These are phyloP conservation scores for Zeus faber DNA, from an alignment of 2,113 vertebrate species.

Conservation along the genomic window DNA sequence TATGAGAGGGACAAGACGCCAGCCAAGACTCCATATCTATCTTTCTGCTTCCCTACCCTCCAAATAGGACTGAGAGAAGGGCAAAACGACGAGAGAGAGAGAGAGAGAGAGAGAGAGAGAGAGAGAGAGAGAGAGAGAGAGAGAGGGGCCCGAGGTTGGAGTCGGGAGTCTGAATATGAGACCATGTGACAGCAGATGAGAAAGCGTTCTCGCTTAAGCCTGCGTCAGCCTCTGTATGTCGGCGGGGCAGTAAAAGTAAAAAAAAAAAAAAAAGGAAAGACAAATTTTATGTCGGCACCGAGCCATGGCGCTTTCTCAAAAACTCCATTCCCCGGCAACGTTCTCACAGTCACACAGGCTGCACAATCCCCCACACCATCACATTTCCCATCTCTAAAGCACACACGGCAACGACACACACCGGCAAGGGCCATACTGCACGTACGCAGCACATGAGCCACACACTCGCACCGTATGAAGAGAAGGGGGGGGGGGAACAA, in stretches of 20 bases:
- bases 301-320: too few relatives aligned
- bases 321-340: background rate
- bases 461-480: background rate
- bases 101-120: too few relatives aligned
- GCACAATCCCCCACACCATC: too few relatives aligned
- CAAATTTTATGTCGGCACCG: too few relatives aligned
- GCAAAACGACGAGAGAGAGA: too few relatives aligned
- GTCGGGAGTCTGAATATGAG: background rate
- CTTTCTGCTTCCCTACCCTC: background rate
- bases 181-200: background rate
- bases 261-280: too few relatives aligned
- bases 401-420: background rate
- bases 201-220: background rate
- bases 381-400: too few relatives aligned
- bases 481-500: background rate
- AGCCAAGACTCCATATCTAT: background rate
- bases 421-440: background rate
- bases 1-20: background rate
- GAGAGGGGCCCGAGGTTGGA: background rate
- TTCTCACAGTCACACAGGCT: background rate
- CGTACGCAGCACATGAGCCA: background rate
- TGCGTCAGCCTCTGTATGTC: slow-evolving; percentile 2
- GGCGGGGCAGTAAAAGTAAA: slow-evolving; percentile 2
- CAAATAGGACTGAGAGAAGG: background rate
- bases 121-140: background rate